A percentile compares a stretch with the other conserved stretches of the same genome.
Conservation (phyloP, 2,113 vertebrate species). For the Labeo rohita region DNA sequence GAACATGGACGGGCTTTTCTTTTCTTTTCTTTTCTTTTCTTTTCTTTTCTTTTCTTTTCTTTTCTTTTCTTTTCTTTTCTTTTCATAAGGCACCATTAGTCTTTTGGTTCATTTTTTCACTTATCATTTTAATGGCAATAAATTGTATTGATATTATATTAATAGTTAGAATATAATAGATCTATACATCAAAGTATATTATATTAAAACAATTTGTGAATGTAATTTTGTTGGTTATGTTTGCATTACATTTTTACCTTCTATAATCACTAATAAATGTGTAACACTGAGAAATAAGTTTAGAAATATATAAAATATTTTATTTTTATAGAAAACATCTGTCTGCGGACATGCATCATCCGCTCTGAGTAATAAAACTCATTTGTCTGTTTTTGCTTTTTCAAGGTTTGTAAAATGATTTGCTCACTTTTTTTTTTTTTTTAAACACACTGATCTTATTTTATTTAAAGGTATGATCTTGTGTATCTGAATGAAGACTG, state of each 20-base stretch:
- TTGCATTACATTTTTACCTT: background rate
- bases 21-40: slow-evolving; percentile 11
- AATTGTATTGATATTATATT: background rate
- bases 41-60: slow-evolving; percentile 27
- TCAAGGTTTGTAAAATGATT: background rate
- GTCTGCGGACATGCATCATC: background rate
- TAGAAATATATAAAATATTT: background rate
- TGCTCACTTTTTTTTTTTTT: background rate
- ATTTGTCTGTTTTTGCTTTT: background rate
- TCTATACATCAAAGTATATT: too few species aligned
- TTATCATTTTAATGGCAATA: background rate
- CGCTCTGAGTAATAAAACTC: background rate
- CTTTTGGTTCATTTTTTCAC: background rate
- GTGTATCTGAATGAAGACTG: too few species aligned
- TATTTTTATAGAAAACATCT: background rate
- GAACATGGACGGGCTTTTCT: background rate
- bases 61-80: background rate
- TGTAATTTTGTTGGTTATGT: background rate
- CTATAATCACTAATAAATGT: background rate
- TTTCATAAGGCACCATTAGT: background rate
- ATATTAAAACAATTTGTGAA: too few species aligned
- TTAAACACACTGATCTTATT: background rate
- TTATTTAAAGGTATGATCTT: background rate
- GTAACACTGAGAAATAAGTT: background rate
- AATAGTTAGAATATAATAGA: background rate